A percentile compares a stretch with the other conserved stretches of the same genome.
phyloP scores from a whole-genome alignment of 2,888 invertebrate genomes.

The Athalia cordata region DNA sequence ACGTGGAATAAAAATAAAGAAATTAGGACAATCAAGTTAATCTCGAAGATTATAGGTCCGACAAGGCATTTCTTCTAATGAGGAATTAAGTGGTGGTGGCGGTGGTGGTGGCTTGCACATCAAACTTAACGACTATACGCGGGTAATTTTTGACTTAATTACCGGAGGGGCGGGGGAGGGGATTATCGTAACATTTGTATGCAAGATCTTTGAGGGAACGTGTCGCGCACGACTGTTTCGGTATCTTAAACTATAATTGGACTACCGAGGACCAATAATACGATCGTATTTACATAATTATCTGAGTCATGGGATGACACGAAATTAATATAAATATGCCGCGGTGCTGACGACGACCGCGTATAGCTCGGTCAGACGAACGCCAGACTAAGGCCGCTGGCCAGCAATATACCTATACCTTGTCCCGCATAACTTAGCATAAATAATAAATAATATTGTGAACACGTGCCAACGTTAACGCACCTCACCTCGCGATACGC shows the following conservation, averaged over 20 bases:
- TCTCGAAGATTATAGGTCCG: slow-evolving; percentile 39
- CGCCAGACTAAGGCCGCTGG: slow-evolving; percentile 67
- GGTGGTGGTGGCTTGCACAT: slow-evolving; percentile 48
- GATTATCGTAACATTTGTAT: slow-evolving; percentile 47
- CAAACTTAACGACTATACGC: slow-evolving; percentile 44
- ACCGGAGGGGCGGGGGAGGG: not conserved
- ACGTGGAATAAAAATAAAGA: not conserved
- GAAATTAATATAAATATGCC: slow-evolving; percentile 73
- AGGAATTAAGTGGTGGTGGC: slow-evolving; percentile 53
- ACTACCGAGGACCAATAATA: slow-evolving; percentile 42
- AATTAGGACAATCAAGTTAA: slow-evolving; percentile 38
- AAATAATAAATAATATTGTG: slow-evolving; percentile 73
- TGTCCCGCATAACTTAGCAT: slow-evolving; percentile 72
- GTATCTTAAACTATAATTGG: slow-evolving; percentile 46
- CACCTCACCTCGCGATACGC: slow-evolving; percentile 50
- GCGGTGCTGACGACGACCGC: slow-evolving; percentile 56
- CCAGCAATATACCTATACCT: slow-evolving; percentile 49
- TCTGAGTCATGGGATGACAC: slow-evolving; percentile 67
- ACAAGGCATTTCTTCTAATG: slow-evolving; percentile 48
- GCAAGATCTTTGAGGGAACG: slow-evolving; percentile 35
- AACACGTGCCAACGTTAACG: slow-evolving; percentile 69
- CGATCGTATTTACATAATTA: slow-evolving; percentile 69
- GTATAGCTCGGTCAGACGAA: slow-evolving; percentile 60
- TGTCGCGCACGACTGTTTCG: slow-evolving; percentile 45
- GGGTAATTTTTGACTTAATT: slow-evolving; percentile 49